phyloP scores from a whole-genome alignment of 2,888 invertebrate species.

The Philonicus albiceps region DNA sequence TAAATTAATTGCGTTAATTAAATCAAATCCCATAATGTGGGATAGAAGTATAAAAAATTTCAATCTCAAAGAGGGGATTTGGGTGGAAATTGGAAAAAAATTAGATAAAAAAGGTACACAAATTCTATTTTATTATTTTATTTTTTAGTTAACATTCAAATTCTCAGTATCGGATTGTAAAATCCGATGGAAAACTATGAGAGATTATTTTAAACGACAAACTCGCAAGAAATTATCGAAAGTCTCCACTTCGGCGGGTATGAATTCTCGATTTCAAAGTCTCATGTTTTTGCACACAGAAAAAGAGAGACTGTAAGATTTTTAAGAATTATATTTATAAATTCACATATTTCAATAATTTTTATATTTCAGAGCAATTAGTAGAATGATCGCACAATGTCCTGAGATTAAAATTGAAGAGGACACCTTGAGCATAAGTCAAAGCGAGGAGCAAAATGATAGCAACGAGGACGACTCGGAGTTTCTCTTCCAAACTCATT shows the following conservation, averaged over 20 bases:
- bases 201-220: not conserved
- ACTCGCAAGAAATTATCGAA: not conserved
- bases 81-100: not conserved
- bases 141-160: not conserved
- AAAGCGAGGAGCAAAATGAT: not conserved
- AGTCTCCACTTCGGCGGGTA: not conserved
- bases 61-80: not conserved
- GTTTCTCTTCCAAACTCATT: not conserved
- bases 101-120: not conserved
- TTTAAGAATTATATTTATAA: not conserved
- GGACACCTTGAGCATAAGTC: not conserved
- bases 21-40: not conserved
- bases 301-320: not conserved
- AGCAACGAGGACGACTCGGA: not conserved
- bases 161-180: not conserved
- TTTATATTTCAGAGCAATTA: not conserved
- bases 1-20: not conserved
- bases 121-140: not conserved
- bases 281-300: not conserved
- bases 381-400: not conserved
- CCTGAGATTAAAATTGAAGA: not conserved
- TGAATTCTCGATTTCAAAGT: not conserved
- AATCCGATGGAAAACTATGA: not conserved
- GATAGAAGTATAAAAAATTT: not conserved
- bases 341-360: not conserved